phyloP scores from a whole-genome alignment of 2,888 invertebrate species.

The Cybosia mesomella region DNA sequence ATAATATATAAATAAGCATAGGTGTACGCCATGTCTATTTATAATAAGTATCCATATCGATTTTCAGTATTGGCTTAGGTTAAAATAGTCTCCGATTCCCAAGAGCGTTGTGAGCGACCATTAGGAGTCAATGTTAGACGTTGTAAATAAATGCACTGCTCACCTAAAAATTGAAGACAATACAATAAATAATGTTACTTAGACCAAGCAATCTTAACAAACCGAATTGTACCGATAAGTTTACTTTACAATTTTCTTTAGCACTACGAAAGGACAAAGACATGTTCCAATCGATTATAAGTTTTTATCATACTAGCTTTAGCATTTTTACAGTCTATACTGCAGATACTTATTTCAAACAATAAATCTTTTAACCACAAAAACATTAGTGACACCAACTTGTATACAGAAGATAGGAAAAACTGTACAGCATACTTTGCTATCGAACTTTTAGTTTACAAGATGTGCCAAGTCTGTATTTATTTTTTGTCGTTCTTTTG shows the following conservation, averaged over 20 bases:
- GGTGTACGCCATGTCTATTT: too few species aligned
- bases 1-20: too few species aligned
- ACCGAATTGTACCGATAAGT: too few species aligned
- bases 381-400: constrained; percentile 37
- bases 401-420: constrained; percentile 20
- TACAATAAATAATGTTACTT: background rate
- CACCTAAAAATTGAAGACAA: constrained; percentile 6
- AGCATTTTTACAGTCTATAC: background rate
- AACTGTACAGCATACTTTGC: constrained; percentile 28
- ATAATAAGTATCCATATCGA: too few species aligned
- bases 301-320: too few species aligned
- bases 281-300: too few species aligned
- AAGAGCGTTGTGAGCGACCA: constrained; percentile 9
- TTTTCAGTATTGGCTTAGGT: background rate
- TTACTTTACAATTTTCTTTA: too few species aligned
- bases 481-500: constrained; percentile 31
- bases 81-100: constrained; percentile 7
- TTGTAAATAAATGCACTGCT: constrained; percentile 3
- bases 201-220: background rate
- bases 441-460: constrained; percentile 42
- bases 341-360: background rate
- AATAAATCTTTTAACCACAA: constrained; percentile 15
- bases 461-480: constrained; percentile 35
- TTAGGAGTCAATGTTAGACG: background rate
- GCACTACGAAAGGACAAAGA: too few species aligned